phyloP scores from a whole-genome alignment of 2,888 invertebrate genomes.

The Sinhomidia bicolor region DNA sequence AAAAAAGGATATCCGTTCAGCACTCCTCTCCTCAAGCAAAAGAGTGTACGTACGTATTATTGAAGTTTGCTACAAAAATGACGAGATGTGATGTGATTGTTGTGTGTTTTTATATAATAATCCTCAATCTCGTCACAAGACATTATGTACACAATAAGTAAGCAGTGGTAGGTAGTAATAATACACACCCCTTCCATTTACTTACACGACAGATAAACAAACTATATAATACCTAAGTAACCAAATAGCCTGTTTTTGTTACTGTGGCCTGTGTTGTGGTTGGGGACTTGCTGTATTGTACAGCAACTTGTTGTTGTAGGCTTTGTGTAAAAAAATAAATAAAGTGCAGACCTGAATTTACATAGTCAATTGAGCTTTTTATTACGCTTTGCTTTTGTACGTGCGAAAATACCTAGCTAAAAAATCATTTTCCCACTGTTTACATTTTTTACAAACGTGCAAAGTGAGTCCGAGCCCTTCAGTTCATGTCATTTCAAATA shows the following conservation, averaged over 20 bases:
- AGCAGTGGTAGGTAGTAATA: not conserved
- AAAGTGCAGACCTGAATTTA: no score
- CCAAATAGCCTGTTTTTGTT: no score
- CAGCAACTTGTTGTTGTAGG: no score
- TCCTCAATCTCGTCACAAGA: no score
- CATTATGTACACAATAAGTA: slow-evolving; percentile 13
- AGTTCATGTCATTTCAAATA: not conserved
- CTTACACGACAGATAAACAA: no score
- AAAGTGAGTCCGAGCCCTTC: slow-evolving; percentile 9
- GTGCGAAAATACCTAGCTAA: not conserved
- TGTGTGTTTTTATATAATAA: not conserved
- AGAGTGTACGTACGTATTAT: not conserved
- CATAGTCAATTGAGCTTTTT: no score
- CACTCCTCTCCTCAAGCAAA: not conserved
- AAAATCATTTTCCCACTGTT: not conserved
- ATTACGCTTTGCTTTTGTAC: not conserved
- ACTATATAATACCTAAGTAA: no score
- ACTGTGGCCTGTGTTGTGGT: not conserved
- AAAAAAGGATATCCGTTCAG: slow-evolving; percentile 64
- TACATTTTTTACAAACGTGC: no score
- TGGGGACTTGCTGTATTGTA: not conserved
- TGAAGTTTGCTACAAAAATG: not conserved
- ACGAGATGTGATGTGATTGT: not conserved
- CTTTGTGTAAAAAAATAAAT: no score
- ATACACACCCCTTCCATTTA: slow-evolving; percentile 21